phyloP scores from a whole-genome alignment of 37 sponge, comb jelly and placozoan genomes.

The Geodia barretti region DNA sequence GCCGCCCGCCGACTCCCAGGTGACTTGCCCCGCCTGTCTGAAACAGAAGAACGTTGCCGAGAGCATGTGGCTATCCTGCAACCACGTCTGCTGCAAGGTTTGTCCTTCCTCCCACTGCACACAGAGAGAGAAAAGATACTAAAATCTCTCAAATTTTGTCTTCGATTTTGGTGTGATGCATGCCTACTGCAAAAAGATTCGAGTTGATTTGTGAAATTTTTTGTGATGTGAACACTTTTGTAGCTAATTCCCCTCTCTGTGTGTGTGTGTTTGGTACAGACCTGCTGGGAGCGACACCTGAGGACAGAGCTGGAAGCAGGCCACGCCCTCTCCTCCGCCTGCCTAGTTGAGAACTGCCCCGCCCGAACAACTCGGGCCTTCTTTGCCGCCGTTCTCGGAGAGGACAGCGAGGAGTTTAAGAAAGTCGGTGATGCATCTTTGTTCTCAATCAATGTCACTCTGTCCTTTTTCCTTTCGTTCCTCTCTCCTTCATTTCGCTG shows the following conservation, averaged over 20 bases:
- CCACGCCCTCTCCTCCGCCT: conserved; percentile 13
- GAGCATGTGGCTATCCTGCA: conserved; percentile 34
- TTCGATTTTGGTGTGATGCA: too few species aligned
- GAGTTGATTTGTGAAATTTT: neutral
- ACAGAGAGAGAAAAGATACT: neutral
- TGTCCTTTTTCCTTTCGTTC: too few species aligned
- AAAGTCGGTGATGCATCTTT: conserved; percentile 25
- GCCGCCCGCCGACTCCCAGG: conserved; percentile 3
- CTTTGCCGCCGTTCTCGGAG: conserved; percentile 18
- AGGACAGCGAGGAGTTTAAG: conserved; percentile 19
- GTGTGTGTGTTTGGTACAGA: too few species aligned
- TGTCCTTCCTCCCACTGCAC: neutral
- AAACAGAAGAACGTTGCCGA: neutral
- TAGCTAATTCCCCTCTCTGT: neutral
- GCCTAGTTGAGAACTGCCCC: conserved; percentile 32
- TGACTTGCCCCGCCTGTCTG: conserved; percentile 46
- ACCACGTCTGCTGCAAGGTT: conserved; percentile 58
- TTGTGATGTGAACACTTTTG: neutral
- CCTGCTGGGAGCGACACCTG: conserved; percentile 51
- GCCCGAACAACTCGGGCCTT: conserved; percentile 40
- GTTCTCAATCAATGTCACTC: too few species aligned
- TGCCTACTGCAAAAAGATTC: too few species aligned
- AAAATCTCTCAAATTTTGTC: neutral
- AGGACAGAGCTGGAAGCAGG: conserved; percentile 27
- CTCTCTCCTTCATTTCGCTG: too few species aligned